Evolutionary conservation across 2,113 vertebrate species (phyloP).

Genomic region (Columba livia): DNA sequence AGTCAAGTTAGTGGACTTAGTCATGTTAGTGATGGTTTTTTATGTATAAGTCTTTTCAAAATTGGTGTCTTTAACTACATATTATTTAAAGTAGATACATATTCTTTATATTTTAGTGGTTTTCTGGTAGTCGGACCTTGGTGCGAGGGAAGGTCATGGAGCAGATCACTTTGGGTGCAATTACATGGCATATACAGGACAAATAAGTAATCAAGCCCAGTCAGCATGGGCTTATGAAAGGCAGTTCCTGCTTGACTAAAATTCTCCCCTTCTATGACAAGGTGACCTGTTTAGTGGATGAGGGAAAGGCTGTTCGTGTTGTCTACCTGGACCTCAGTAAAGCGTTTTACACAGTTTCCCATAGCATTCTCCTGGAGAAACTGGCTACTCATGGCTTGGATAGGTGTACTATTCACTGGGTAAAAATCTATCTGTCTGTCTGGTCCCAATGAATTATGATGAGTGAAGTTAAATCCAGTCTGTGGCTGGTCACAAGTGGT

Average conservation of each 20-base stretch:
- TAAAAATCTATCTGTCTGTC: neutral
- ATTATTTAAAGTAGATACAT: neutral
- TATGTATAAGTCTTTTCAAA: neutral
- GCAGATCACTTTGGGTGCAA: fast-evolving
- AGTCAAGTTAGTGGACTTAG: neutral
- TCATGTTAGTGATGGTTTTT: neutral
- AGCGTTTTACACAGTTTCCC: neutral
- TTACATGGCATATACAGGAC: fast-evolving
- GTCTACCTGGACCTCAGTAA: neutral
- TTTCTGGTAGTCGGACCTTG: neutral
- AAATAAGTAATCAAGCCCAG: neutral
- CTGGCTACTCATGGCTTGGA: neutral
- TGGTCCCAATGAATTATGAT: fast-evolving
- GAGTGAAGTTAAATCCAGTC: neutral
- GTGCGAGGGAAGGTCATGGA: neutral
- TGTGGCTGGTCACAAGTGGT: fast-evolving
- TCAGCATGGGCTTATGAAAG: neutral
- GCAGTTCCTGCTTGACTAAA: neutral
- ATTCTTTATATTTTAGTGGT: neutral
- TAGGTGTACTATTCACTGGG: fast-evolving
- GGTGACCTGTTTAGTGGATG: fast-evolving
- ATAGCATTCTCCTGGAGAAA: neutral
- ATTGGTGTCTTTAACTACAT: neutral
- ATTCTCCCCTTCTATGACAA: neutral
- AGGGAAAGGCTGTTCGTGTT: neutral